These are phyloP conservation scores for Campaea margaritaria DNA, from an alignment of 2,888 invertebrate genomes.

Conservation along the genomic window DNA sequence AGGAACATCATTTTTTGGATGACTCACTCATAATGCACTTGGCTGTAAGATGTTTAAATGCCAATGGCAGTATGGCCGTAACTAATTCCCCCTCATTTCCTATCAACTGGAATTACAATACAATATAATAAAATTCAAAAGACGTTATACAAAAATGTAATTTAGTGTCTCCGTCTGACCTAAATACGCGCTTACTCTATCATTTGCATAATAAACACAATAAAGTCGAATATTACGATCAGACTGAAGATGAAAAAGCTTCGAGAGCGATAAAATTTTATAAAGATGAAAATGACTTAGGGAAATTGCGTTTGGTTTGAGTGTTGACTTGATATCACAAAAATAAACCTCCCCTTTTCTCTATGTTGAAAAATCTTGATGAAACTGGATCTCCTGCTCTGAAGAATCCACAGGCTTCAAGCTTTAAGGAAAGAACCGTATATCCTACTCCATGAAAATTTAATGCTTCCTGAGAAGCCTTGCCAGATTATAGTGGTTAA, in stretches of 20 bases:
- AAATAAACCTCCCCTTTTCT: conserved; percentile 1
- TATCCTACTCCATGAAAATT: conserved; percentile 59
- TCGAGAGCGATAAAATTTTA: conserved; percentile 30
- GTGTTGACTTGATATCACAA: not conserved
- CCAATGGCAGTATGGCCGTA: conserved; percentile 26
- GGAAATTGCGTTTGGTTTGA: conserved; percentile 8
- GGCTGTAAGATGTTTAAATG: conserved; percentile 41
- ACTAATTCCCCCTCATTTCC: conserved; percentile 29
- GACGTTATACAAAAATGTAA: conserved; percentile 22
- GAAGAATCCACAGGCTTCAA: conserved; percentile 56
- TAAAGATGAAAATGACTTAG: conserved; percentile 32
- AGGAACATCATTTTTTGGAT: conserved; percentile 57
- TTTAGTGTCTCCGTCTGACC: conserved; percentile 25
- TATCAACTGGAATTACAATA: conserved; percentile 29
- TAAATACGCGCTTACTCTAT: conserved; percentile 33
- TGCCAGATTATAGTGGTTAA: conserved; percentile 65
- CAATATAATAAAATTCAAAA: conserved; percentile 34
- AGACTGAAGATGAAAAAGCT: conserved; percentile 28
- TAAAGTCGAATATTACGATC: conserved; percentile 38
- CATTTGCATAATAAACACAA: conserved; percentile 37
- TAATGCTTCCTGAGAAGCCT: conserved; percentile 71
- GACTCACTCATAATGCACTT: conserved; percentile 59
- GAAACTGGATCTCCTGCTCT: conserved; percentile 60
- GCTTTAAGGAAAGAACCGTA: conserved; percentile 60
- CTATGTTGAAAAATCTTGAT: not conserved